Evolutionary conservation across 2,797 vertebrate genomes (phyloP).

Genomic region (Tadarida brasiliensis): DNA sequence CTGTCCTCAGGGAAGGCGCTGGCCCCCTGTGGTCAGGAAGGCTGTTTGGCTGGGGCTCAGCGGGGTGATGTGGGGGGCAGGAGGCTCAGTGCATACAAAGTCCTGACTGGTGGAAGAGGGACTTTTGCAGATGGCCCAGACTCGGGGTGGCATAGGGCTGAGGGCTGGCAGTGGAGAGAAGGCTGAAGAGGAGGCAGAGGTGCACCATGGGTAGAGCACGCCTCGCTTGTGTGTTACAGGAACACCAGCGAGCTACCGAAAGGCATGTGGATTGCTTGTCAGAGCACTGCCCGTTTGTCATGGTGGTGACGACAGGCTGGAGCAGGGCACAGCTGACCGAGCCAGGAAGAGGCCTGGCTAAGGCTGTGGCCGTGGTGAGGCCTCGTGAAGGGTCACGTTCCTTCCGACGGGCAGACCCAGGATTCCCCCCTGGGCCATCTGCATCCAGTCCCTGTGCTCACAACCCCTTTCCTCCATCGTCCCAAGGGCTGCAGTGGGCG

Average conservation of each 20-base stretch:
- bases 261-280: not conserved
- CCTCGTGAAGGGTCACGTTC: fast-evolving
- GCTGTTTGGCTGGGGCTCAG: not conserved
- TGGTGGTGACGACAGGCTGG: not conserved
- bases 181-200: not conserved
- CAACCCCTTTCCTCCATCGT: not conserved
- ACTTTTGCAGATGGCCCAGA: not conserved
- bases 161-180: not conserved
- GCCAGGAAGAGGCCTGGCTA: not conserved
- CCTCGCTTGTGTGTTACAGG: not conserved
- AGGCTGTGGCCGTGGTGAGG: no score
- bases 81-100: not conserved
- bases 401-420: not conserved
- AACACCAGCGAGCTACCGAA: not conserved
- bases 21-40: not conserved
- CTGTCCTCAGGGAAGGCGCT: not conserved
- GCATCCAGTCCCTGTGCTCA: not conserved
- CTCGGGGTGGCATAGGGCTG: not conserved
- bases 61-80: not conserved
- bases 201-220: not conserved
- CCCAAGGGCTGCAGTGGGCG: not conserved
- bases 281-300: not conserved
- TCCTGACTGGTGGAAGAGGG: not conserved
- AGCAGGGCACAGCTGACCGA: not conserved
- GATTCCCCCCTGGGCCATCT: not conserved